A percentile compares a stretch with the other conserved stretches of the same genome.
These are phyloP conservation scores for Brachionus angularis DNA, from an alignment of 1,140 invertebrate species.

Conservation along the genomic window DNA sequence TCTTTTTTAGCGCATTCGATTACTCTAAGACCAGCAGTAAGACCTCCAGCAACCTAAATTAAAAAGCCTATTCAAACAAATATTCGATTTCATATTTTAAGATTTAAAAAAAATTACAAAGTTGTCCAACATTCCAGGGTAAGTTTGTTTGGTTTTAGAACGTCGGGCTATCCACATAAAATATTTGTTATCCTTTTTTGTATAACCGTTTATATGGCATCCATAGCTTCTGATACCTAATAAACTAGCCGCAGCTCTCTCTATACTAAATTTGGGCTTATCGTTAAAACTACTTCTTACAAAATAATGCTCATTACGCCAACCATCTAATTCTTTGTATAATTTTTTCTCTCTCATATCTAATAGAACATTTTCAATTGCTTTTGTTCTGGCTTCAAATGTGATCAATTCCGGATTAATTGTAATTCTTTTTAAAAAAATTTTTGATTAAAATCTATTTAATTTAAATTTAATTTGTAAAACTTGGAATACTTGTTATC, in stretches of 20 bases:
- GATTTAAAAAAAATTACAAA: constrained; percentile 63
- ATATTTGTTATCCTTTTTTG: constrained; percentile 51
- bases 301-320: constrained; percentile 31
- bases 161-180: constrained; percentile 82
- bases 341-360: constrained; percentile 16
- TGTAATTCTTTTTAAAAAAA: constrained; percentile 15
- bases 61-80: neutral
- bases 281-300: constrained; percentile 28
- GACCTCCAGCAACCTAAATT: constrained; percentile 71
- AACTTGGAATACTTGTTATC: neutral
- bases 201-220: constrained; percentile 87
- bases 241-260: constrained; percentile 58
- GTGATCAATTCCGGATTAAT: neutral
- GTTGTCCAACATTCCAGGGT: constrained; percentile 89
- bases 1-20: constrained; percentile 84
- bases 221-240: constrained; percentile 90
- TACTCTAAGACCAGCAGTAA: constrained; percentile 79
- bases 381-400: constrained; percentile 14
- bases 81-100: neutral
- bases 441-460: neutral
- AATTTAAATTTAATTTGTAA: too few species aligned
- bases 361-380: neutral
- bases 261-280: constrained; percentile 51
- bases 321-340: neutral
- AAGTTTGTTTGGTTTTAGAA: constrained; percentile 83